These are phyloP conservation scores for Leucoraja erinaceus DNA, from an alignment of 2,113 vertebrate genomes.

Conservation along the genomic window DNA sequence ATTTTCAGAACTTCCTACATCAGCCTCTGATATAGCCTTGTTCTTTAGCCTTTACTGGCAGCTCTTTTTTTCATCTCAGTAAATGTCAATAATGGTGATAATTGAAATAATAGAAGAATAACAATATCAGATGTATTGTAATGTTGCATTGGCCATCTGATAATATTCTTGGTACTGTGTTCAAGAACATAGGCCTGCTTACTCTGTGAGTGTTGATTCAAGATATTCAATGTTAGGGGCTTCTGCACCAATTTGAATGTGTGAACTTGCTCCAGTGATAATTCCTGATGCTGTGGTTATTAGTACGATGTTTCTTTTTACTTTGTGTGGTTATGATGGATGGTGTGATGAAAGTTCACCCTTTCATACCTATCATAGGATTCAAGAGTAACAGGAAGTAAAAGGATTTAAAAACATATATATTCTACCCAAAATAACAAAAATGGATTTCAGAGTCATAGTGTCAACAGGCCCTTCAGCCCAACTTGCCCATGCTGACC, in stretches of 20 bases:
- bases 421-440: background rate
- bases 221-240: background rate
- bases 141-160: background rate
- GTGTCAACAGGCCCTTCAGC: no score
- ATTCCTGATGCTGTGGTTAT: background rate
- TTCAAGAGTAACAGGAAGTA: background rate
- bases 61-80: background rate
- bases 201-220: background rate
- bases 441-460: background rate
- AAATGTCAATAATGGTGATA: background rate
- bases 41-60: constrained; percentile 9
- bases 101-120: background rate
- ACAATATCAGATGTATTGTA: background rate
- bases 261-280: background rate
- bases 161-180: background rate
- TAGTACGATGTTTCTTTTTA: background rate
- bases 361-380: background rate
- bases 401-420: background rate
- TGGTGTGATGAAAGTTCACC: background rate
- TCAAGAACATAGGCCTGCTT: background rate
- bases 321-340: background rate
- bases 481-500: no score
- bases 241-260: background rate
- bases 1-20: no score
- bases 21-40: background rate